Conservation (phyloP, 2,113 vertebrate genomes). For the Spea bombifrons region DNA sequence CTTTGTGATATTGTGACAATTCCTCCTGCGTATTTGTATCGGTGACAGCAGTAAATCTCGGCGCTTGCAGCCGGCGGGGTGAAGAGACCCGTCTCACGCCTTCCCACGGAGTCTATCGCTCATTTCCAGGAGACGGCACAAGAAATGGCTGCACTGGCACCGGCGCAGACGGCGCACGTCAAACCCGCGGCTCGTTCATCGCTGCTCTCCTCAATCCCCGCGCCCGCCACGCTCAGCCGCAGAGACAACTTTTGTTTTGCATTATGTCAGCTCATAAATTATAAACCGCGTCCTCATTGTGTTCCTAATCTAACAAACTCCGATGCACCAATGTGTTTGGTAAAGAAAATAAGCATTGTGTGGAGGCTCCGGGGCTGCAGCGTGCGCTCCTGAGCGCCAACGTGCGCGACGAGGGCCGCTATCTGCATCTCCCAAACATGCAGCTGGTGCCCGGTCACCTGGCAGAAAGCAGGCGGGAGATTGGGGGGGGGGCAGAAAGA, state of each 20-base stretch:
- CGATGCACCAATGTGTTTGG: neutral
- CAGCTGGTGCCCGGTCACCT: neutral
- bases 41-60: too few relatives aligned
- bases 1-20: too few relatives aligned
- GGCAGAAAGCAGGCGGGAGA: neutral
- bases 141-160: neutral
- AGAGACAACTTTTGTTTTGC: conserved; percentile 16
- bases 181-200: neutral
- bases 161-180: neutral
- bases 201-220: neutral
- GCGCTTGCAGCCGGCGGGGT: too few relatives aligned
- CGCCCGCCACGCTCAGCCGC: neutral
- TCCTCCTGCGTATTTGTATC: too few relatives aligned
- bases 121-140: neutral
- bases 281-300: conserved; percentile 6
- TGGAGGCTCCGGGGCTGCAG: neutral
- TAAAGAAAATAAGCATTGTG: neutral
- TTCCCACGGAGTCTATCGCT: too few relatives aligned
- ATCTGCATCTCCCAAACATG: conserved; percentile 3
- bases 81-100: too few relatives aligned
- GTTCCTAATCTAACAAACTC: neutral
- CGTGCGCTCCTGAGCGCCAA: neutral
- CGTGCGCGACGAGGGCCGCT: conserved; percentile 11
- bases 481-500: conserved; percentile 18
- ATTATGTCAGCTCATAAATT: conserved; percentile 27